Evolutionary conservation across 2,113 vertebrate species (phyloP).

Genomic region (Calidris pygmaea): DNA sequence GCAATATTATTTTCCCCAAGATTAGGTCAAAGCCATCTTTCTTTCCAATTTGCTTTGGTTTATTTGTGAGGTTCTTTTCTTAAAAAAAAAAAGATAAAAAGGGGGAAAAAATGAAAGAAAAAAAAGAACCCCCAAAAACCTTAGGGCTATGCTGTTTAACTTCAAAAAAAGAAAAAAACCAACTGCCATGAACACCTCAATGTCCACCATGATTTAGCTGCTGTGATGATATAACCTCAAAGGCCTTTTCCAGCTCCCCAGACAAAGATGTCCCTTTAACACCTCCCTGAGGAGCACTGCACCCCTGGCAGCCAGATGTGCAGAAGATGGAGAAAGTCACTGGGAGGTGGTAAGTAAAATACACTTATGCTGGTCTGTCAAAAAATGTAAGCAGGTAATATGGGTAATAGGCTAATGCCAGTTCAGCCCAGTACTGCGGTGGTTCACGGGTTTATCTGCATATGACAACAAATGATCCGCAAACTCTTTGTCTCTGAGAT

Average conservation of each 20-base stretch:
- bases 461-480: background rate
- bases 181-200: background rate
- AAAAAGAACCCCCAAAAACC: background rate
- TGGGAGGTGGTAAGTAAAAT: background rate
- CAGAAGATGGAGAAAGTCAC: background rate
- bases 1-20: background rate
- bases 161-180: background rate
- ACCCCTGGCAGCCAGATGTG: background rate
- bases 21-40: background rate
- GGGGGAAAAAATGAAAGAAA: background rate
- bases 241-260: background rate
- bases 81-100: no score
- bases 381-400: background rate
- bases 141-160: background rate
- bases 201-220: background rate
- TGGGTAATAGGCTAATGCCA: background rate
- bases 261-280: background rate
- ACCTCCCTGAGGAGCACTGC: background rate
- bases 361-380: background rate
- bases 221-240: background rate
- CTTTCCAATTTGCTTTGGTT: background rate
- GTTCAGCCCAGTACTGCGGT: background rate
- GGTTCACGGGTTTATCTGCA: background rate
- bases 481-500: background rate
- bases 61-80: background rate